Conservation (phyloP, 2,113 vertebrate species). For the Thunnus maccoyii region DNA sequence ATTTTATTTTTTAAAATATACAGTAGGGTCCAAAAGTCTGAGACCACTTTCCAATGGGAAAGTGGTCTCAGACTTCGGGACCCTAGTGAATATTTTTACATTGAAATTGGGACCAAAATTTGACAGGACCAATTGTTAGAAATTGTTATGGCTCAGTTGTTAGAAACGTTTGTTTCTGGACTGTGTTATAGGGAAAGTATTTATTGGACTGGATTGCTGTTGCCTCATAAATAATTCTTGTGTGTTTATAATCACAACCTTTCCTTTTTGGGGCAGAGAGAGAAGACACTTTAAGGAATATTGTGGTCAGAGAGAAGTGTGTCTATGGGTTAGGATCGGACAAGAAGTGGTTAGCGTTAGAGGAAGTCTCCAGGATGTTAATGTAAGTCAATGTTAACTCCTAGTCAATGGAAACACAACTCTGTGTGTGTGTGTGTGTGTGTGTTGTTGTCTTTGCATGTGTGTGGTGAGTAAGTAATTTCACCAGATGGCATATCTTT, state of each 20-base stretch:
- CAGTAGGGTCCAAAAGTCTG: no score
- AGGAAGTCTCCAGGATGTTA: no score
- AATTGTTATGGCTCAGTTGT: background rate
- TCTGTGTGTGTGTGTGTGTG: background rate
- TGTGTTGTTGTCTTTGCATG: background rate
- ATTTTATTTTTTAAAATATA: background rate
- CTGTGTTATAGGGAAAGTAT: conserved; percentile 25
- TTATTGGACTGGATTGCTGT: conserved; percentile 34
- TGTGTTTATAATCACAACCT: conserved; percentile 66
- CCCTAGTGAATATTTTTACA: no score
- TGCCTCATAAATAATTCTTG: conserved; percentile 53
- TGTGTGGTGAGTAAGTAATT: background rate
- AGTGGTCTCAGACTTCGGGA: no score
- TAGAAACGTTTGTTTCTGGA: conserved; percentile 12
- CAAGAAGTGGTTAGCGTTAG: no score
- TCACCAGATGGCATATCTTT: conserved; percentile 36
- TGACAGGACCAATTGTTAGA: no score
- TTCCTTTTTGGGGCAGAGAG: conserved; percentile 62
- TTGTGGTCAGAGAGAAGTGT: background rate
- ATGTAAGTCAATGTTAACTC: no score
- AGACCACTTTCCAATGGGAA: no score
- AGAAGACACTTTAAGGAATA: conserved; percentile 4
- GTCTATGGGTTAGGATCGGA: no score
- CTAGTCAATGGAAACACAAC: no score
- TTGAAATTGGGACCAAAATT: no score